These are phyloP conservation scores for Platyrinchus mystaceus DNA, from an alignment of 2,797 vertebrate species.

Conservation along the genomic window DNA sequence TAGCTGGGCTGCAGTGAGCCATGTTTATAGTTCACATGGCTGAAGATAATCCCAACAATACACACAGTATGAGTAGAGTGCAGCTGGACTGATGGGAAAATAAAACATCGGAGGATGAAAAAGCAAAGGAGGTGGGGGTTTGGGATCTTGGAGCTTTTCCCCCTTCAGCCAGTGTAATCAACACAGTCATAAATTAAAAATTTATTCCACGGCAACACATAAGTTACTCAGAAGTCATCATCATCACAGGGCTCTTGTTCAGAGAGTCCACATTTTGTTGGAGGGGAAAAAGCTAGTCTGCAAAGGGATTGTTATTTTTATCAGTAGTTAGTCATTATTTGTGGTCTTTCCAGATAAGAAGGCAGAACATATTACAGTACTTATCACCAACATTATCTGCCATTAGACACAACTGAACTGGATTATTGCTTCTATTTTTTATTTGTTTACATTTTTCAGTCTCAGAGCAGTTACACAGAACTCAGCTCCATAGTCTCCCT, in stretches of 20 bases:
- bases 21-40: conserved; percentile 42
- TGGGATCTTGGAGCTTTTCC: background rate
- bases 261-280: background rate
- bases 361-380: background rate
- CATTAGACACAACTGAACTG: conserved; percentile 42
- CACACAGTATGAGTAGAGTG: conserved; percentile 22
- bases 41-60: conserved; percentile 56
- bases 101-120: conserved; percentile 48
- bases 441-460: conserved; percentile 47
- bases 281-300: background rate
- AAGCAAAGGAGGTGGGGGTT: background rate
- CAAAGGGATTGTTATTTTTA: background rate
- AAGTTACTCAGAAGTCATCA: conserved; percentile 38
- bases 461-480: background rate
- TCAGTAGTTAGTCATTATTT: conserved; percentile 24
- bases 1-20: conserved; percentile 16
- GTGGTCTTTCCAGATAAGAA: conserved; percentile 47
- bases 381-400: conserved; percentile 40
- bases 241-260: background rate
- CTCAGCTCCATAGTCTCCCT: background rate
- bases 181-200: conserved; percentile 52
- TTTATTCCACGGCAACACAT: conserved; percentile 10
- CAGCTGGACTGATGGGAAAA: conserved; percentile 52
- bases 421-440: background rate
- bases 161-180: conserved; percentile 36